A percentile compares a stretch with the other conserved stretches of the same genome.
Conservation (phyloP, 2,888 invertebrate species). For the Melipona beecheii region DNA sequence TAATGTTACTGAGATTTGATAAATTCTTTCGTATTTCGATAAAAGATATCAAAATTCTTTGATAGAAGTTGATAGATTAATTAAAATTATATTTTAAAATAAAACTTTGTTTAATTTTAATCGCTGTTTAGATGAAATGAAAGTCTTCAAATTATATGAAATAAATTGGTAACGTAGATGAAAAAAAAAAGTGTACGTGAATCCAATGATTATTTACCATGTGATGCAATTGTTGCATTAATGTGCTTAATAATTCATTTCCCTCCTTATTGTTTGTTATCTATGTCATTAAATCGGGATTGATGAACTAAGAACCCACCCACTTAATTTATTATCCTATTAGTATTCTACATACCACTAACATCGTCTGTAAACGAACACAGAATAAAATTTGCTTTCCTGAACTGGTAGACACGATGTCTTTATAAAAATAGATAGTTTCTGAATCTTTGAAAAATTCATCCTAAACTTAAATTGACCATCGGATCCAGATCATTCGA, state of each 20-base stretch:
- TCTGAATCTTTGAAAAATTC: not conserved
- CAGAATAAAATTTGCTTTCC: not conserved
- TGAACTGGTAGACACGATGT: not conserved
- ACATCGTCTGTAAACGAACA: not conserved
- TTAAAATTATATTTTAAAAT: too few species aligned
- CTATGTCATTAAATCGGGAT: conserved; percentile 12
- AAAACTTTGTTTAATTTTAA: too few species aligned
- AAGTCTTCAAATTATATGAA: not conserved
- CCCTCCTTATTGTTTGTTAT: not conserved
- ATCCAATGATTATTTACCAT: not conserved
- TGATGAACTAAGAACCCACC: conserved; percentile 11
- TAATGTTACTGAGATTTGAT: not conserved
- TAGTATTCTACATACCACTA: not conserved
- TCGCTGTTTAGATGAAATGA: not conserved
- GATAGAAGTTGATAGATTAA: too few species aligned
- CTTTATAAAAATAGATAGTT: not conserved
- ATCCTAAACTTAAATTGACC: not conserved
- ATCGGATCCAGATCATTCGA: not conserved
- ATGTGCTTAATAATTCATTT: conserved; percentile 8
- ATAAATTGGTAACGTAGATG: not conserved
- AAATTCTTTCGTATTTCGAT: not conserved
- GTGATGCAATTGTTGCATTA: conserved; percentile 23
- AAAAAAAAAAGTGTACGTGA: not conserved
- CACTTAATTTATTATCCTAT: not conserved
- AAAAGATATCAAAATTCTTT: too few species aligned